phyloP scores from a whole-genome alignment of 2,797 vertebrate species.

The Somateria mollissima region DNA sequence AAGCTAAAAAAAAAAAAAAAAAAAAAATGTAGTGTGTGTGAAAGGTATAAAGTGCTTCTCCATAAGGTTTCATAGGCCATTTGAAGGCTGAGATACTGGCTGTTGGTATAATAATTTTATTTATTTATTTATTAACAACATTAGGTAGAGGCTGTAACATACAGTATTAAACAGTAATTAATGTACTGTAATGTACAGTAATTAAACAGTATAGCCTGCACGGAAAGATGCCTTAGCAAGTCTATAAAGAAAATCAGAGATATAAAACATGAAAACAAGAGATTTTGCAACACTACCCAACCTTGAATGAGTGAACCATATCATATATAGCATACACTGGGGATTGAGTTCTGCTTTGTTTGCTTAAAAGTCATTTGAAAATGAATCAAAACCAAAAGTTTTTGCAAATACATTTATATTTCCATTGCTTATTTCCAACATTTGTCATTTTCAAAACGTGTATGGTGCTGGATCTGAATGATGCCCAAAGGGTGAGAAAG shows the following conservation, averaged over 20 bases:
- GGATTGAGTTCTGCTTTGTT: background rate
- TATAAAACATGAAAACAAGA: background rate
- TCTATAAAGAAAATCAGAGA: background rate
- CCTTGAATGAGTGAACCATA: background rate
- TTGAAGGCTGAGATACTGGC: background rate
- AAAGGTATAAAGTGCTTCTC: background rate
- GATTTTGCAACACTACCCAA: background rate
- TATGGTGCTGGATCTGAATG: background rate
- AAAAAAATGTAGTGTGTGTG: background rate
- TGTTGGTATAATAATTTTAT: background rate
- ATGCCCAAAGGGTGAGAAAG: background rate
- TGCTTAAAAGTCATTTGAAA: background rate
- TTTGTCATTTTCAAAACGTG: rapidly evolving
- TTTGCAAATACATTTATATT: background rate
- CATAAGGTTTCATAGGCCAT: background rate
- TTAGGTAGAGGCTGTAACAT: background rate
- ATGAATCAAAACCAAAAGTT: background rate
- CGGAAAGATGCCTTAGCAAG: background rate
- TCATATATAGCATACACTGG: background rate
- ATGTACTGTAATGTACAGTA: background rate
- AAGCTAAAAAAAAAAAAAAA: background rate
- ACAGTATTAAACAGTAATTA: background rate
- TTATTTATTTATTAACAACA: background rate
- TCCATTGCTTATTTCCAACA: background rate
- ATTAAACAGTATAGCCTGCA: background rate